Conservation (phyloP, 2,888 invertebrate species). For the Drosophila gaucha region DNA sequence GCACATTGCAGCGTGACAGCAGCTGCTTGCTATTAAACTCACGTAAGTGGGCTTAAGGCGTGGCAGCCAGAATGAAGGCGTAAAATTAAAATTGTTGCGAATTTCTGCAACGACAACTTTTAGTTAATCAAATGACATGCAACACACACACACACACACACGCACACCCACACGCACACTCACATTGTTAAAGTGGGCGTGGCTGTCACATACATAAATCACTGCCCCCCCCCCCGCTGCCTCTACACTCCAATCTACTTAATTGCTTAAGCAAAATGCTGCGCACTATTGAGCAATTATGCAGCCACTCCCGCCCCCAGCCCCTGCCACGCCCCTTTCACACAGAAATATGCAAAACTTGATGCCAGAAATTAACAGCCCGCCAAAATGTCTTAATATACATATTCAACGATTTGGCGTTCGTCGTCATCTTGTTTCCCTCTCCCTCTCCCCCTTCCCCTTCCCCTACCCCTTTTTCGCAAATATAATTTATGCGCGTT, state of each 20-base stretch:
- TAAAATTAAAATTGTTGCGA: conserved; percentile 68
- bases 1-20: conserved; percentile 57
- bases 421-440: conserved; percentile 26
- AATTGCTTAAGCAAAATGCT: conserved; percentile 74
- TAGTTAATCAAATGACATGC: conserved; percentile 74
- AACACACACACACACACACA: conserved; percentile 21
- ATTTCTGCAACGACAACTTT: conserved; percentile 53
- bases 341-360: conserved; percentile 61
- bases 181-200: conserved; percentile 6
- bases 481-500: conserved; percentile 79
- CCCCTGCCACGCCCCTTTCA: no score
- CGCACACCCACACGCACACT: background rate
- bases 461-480: background rate
- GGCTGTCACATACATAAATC: conserved; percentile 62
- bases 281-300: conserved; percentile 77
- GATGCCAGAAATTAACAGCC: conserved; percentile 53
- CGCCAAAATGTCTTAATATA: conserved; percentile 72
- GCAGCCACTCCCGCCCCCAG: conserved; percentile 23
- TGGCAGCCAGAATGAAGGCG: conserved; percentile 41
- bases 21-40: conserved; percentile 70
- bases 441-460: conserved; percentile 13
- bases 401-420: conserved; percentile 65
- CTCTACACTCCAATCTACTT: conserved; percentile 29
- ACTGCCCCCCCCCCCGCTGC: conserved; percentile 20
- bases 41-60: conserved; percentile 49